These are phyloP conservation scores for Proctacanthus coquilletti DNA, from an alignment of 1,140 invertebrate species.

Conservation along the genomic window DNA sequence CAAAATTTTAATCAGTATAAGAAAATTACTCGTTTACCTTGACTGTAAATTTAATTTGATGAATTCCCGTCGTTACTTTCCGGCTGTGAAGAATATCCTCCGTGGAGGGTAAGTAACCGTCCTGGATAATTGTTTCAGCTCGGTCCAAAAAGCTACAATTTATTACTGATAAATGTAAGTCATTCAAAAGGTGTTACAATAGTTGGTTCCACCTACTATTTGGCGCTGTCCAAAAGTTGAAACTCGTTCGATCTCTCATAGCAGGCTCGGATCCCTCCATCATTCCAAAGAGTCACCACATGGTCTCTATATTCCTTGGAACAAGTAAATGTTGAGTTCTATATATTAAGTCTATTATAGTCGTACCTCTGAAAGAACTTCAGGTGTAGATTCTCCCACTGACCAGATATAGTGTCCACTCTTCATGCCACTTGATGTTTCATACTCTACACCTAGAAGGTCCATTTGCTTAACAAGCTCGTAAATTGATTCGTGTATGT, in stretches of 20 bases:
- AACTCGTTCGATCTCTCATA: constrained; percentile 58
- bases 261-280: constrained; percentile 51
- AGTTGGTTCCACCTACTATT: constrained; percentile 67
- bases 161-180: background rate
- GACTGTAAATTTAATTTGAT: constrained; percentile 56
- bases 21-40: constrained; percentile 23
- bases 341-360: background rate
- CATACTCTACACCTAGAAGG: constrained; percentile 33
- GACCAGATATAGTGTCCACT: constrained; percentile 39
- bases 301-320: constrained; percentile 54
- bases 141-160: constrained; percentile 47
- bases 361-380: constrained; percentile 35
- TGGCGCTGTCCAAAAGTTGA: constrained; percentile 63
- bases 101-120: constrained; percentile 46
- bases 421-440: constrained; percentile 29
- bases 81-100: constrained; percentile 56
- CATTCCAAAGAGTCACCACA: constrained; percentile 42
- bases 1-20: background rate
- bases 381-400: constrained; percentile 33
- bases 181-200: background rate
- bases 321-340: constrained; percentile 3
- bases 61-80: constrained; percentile 50
- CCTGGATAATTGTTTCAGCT: constrained; percentile 39
- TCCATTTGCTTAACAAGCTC: constrained; percentile 42
- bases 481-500: constrained; percentile 50